These are phyloP conservation scores for Corythucha ciliata DNA, from an alignment of 2,888 invertebrate genomes.

Conservation along the genomic window DNA sequence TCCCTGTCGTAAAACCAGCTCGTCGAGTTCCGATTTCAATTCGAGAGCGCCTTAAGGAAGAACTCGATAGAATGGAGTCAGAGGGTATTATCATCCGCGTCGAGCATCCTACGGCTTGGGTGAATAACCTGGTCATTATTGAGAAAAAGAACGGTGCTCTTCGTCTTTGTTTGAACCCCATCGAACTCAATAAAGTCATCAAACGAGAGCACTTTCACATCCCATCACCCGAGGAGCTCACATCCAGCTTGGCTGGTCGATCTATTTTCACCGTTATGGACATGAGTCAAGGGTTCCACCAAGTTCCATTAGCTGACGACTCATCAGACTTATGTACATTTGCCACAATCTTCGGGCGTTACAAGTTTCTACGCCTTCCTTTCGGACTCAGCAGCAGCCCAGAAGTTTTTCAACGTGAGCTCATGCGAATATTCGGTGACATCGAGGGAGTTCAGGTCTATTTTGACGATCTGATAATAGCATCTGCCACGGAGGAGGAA, in stretches of 20 bases:
- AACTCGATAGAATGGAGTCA: no score
- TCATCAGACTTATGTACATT: not conserved
- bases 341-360: not conserved
- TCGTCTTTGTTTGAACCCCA: no score
- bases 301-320: not conserved
- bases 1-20: no score
- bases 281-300: conserved; percentile 2
- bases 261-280: not conserved
- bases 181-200: not conserved
- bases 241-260: not conserved
- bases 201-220: not conserved
- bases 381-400: not conserved
- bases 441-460: conserved; percentile 1
- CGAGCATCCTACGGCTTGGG: no score
- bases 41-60: no score
- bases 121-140: no score
- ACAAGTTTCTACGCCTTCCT: not conserved
- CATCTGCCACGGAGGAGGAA: not conserved
- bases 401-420: not conserved
- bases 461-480: not conserved
- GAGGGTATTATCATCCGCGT: no score
- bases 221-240: not conserved
- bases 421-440: not conserved
- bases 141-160: no score
- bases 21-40: no score